A percentile compares a stretch with the other conserved stretches of the same genome.
Evolutionary conservation across 2,888 invertebrate species (phyloP).

Genomic region (Cryptocephalus moraei): DNA sequence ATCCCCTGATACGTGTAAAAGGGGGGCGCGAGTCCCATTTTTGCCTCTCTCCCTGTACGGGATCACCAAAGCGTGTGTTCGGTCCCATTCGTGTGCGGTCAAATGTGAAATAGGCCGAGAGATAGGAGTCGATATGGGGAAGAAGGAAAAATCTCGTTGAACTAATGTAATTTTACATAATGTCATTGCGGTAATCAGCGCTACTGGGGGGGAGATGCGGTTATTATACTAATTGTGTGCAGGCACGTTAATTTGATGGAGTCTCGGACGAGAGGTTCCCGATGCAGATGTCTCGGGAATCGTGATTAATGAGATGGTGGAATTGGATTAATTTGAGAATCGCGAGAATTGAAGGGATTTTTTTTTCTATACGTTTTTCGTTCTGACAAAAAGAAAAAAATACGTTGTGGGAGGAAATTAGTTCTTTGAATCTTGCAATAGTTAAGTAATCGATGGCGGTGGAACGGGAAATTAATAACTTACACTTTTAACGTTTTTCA

Average conservation of each 20-base stretch:
- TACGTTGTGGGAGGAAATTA: too few species aligned
- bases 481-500: too few species aligned
- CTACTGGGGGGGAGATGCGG: background rate
- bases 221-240: conserved; percentile 2
- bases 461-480: too few species aligned
- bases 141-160: too few species aligned
- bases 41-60: conserved; percentile 37
- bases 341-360: background rate
- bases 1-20: background rate
- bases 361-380: background rate
- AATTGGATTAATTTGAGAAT: background rate
- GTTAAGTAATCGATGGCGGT: too few species aligned
- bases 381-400: too few species aligned
- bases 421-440: too few species aligned
- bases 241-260: too few species aligned
- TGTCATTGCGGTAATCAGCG: too few species aligned
- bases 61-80: conserved; percentile 52
- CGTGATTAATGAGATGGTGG: background rate
- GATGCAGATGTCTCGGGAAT: background rate
- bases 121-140: background rate
- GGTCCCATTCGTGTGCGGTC: conserved; percentile 51
- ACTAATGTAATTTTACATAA: too few species aligned
- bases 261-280: too few species aligned
- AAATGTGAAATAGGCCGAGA: conserved; percentile 51
- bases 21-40: background rate